A percentile compares a stretch with the other conserved stretches of the same genome.
These are phyloP conservation scores for Gibbula magus DNA, from an alignment of 2,888 invertebrate species.

Conservation along the genomic window DNA sequence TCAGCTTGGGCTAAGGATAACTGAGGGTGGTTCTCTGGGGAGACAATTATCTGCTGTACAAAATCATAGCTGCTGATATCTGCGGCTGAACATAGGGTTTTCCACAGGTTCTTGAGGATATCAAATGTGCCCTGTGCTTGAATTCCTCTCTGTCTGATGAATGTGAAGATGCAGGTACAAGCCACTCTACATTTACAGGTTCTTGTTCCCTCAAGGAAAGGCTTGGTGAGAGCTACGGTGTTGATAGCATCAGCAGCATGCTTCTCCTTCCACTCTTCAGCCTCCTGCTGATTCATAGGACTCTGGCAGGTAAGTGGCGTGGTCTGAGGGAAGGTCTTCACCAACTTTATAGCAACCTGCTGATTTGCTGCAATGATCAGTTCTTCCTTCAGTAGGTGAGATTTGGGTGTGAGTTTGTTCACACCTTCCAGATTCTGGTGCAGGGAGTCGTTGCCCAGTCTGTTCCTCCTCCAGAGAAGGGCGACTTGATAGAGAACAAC, in stretches of 20 bases:
- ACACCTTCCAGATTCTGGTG: constrained; percentile 51
- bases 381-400: constrained; percentile 66
- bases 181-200: constrained; percentile 56
- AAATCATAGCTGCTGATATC: constrained; percentile 45
- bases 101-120: constrained; percentile 50
- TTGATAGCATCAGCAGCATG: constrained; percentile 63
- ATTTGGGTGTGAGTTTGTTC: constrained; percentile 49
- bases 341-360: constrained; percentile 59
- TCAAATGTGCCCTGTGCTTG: constrained; percentile 44
- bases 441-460: constrained; percentile 64
- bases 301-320: constrained; percentile 62
- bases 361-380: constrained; percentile 63
- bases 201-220: constrained; percentile 53
- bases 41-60: constrained; percentile 56
- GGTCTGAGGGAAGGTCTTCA: constrained; percentile 48
- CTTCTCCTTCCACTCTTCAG: constrained; percentile 57
- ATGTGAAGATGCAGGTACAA: constrained; percentile 56
- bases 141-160: constrained; percentile 43
- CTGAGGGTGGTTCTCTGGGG: constrained; percentile 64
- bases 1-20: constrained; percentile 56
- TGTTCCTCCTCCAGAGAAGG: constrained; percentile 55
- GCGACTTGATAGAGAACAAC: constrained; percentile 60
- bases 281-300: constrained; percentile 46
- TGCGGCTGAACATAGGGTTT: constrained; percentile 47
- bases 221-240: constrained; percentile 61